Evolutionary conservation across 2,888 invertebrate genomes (phyloP).

Genomic region (Syritta pipiens): DNA sequence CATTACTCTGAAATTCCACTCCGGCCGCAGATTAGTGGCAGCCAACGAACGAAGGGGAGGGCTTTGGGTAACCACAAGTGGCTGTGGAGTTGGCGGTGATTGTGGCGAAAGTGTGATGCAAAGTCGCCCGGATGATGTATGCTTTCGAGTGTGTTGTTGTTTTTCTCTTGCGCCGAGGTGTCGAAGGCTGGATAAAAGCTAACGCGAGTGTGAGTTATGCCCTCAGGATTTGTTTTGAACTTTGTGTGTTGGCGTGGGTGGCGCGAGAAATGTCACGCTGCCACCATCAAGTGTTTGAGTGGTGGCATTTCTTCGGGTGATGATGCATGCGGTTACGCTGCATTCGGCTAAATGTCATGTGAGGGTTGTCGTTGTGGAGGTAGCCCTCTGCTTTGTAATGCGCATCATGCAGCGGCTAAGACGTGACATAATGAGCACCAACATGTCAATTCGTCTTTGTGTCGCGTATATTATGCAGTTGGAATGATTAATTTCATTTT

Average conservation of each 20-base stretch:
- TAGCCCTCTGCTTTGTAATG: too few species aligned
- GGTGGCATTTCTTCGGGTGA: slow-evolving; percentile 15
- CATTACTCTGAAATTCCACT: slow-evolving; percentile 51
- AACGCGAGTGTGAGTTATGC: slow-evolving; percentile 24
- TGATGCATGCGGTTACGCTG: too few species aligned
- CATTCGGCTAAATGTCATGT: too few species aligned
- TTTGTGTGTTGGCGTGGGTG: neutral
- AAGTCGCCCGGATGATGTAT: slow-evolving; percentile 33
- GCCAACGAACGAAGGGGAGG: slow-evolving; percentile 38
- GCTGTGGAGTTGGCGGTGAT: slow-evolving; percentile 30
- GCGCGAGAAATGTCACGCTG: slow-evolving; percentile 27
- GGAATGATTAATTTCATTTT: too few species aligned
- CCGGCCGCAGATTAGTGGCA: slow-evolving; percentile 44
- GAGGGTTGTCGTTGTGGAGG: too few species aligned
- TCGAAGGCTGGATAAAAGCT: slow-evolving; percentile 14
- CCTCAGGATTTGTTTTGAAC: slow-evolving; percentile 15
- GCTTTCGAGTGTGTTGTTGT: slow-evolving; percentile 6
- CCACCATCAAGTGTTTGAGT: neutral
- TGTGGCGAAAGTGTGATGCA: slow-evolving; percentile 47
- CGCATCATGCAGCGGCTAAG: too few species aligned
- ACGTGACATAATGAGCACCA: too few species aligned
- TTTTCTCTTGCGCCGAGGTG: neutral
- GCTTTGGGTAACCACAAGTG: slow-evolving; percentile 48
- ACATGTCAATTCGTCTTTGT: too few species aligned
- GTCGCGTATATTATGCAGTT: too few species aligned